Percentiles rank a stretch among this genome's conserved stretches.
phyloP scores from a whole-genome alignment of 2,797 vertebrate genomes.

The Sandelia bainsii region DNA sequence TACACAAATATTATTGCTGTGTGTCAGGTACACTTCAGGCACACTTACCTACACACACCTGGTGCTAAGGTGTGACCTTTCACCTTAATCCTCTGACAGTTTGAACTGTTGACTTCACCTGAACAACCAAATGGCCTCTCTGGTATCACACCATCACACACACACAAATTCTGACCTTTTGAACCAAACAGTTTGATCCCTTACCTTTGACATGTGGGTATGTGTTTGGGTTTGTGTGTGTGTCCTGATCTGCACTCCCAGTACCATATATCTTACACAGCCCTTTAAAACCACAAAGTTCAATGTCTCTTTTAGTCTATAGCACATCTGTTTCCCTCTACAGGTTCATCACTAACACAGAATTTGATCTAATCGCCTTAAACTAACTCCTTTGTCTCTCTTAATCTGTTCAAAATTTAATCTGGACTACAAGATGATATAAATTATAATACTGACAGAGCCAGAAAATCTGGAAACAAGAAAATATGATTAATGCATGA shows the following conservation, averaged over 20 bases:
- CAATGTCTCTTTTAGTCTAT: neutral
- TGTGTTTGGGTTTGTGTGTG: conserved; percentile 2
- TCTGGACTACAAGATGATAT: neutral
- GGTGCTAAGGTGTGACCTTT: conserved; percentile 48
- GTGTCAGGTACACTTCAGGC: conserved; percentile 86
- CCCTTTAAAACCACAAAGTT: conserved; percentile 3
- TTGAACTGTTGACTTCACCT: conserved; percentile 51
- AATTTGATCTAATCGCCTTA: conserved; percentile 46
- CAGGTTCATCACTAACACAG: conserved; percentile 11
- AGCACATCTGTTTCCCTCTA: neutral
- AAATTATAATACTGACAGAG: conserved; percentile 11
- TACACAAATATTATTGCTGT: conserved; percentile 32
- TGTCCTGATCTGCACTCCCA: neutral
- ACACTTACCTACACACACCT: conserved; percentile 36
- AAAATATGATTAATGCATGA: neutral
- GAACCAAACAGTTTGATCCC: conserved; percentile 33
- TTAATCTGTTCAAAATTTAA: conserved; percentile 37
- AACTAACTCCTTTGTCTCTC: conserved; percentile 18
- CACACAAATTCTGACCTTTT: conserved; percentile 20
- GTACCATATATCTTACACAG: neutral
- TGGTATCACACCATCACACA: conserved; percentile 4
- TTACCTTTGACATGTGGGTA: neutral
- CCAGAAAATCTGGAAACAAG: neutral
- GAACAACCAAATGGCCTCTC: conserved; percentile 28
- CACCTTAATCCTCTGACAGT: conserved; percentile 58